Percentiles rank a stretch among this genome's conserved stretches.
phyloP scores from a whole-genome alignment of 2,113 vertebrate species.

The Larimichthys polyactis region DNA sequence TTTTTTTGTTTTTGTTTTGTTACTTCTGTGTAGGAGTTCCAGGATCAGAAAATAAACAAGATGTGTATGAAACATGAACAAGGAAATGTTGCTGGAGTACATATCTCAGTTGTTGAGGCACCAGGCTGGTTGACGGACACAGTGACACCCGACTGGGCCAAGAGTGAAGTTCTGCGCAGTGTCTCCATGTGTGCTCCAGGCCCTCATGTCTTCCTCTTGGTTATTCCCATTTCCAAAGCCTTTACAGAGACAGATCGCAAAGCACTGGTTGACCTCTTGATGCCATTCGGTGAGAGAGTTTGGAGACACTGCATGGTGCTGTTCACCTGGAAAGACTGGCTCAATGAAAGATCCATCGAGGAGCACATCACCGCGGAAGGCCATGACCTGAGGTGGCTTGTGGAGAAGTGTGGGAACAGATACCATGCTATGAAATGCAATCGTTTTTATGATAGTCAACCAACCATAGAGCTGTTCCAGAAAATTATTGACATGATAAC shows the following conservation, averaged over 20 bases:
- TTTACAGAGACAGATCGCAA: background rate
- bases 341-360: slow-evolving; percentile 10
- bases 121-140: slow-evolving; percentile 1
- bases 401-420: slow-evolving; percentile 28
- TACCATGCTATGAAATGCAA: background rate
- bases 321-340: slow-evolving; percentile 36
- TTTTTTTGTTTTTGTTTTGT: background rate
- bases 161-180: background rate
- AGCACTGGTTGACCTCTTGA: slow-evolving; percentile 1
- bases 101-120: slow-evolving; percentile 13
- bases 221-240: slow-evolving; percentile 22
- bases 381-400: background rate
- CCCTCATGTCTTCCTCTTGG: slow-evolving; percentile 21
- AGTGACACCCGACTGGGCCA: background rate
- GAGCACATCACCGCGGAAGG: slow-evolving; percentile 23
- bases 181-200: slow-evolving; percentile 24
- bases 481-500: slow-evolving; percentile 18
- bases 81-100: background rate
- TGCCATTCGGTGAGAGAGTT: slow-evolving; percentile 29
- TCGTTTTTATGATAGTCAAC: too few relatives aligned
- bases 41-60: background rate
- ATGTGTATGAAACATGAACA: slow-evolving; percentile 1
- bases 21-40: slow-evolving; percentile 28
- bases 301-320: slow-evolving; percentile 39
- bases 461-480: background rate